These are phyloP conservation scores for Himalopsyche anomala DNA, from an alignment of 2,888 invertebrate species.

Conservation along the genomic window DNA sequence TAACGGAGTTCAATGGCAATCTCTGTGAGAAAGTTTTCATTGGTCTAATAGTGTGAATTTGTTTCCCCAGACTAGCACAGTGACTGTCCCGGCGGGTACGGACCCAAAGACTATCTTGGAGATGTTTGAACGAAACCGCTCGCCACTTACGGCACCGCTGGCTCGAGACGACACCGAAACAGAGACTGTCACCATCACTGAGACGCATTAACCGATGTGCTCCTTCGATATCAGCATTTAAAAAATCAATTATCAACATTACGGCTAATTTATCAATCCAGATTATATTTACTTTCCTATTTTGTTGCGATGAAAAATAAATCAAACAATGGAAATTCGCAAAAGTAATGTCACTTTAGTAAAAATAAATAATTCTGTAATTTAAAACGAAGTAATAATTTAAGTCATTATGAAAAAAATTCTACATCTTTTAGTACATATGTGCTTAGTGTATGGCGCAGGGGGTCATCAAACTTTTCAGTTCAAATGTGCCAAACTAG, in stretches of 20 bases:
- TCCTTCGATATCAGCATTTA: conserved; percentile 35
- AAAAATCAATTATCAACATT: neutral
- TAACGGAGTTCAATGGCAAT: too few species aligned
- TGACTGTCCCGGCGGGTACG: conserved; percentile 77
- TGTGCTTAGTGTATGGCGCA: too few species aligned
- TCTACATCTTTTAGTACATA: too few species aligned
- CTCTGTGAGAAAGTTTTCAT: too few species aligned
- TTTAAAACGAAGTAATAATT: too few species aligned
- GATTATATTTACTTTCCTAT: neutral
- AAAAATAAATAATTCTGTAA: too few species aligned
- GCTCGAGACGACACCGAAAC: conserved; percentile 68
- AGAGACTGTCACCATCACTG: conserved; percentile 67
- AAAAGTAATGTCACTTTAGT: too few species aligned
- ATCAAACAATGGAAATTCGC: too few species aligned
- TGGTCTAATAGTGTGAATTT: neutral
- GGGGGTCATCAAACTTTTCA: too few species aligned
- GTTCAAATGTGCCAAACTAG: too few species aligned
- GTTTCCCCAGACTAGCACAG: conserved; percentile 74
- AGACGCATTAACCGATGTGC: conserved; percentile 38
- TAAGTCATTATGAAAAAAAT: too few species aligned
- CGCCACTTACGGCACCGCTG: conserved; percentile 73
- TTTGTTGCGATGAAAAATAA: neutral
- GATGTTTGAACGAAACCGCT: conserved; percentile 77
- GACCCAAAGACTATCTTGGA: conserved; percentile 77
- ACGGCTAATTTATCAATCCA: neutral